These are phyloP conservation scores for Anaspis maculata DNA, from an alignment of 2,888 invertebrate species.

Conservation along the genomic window DNA sequence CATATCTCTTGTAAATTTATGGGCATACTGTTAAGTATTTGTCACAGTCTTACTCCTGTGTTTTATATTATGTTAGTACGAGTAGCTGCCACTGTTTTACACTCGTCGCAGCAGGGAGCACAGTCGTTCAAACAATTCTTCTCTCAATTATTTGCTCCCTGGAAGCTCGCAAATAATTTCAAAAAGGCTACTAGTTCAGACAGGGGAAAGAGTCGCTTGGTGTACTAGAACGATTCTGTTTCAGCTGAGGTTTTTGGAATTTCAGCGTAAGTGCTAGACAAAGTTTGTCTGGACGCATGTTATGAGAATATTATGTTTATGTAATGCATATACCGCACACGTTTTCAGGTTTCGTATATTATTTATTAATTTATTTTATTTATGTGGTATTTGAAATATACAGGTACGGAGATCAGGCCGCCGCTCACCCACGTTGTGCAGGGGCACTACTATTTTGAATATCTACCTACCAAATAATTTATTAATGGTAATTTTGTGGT, in stretches of 20 bases:
- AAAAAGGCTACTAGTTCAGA: no score
- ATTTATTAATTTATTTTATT: slow-evolving; percentile 31
- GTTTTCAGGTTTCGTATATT: slow-evolving; percentile 27
- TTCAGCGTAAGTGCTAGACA: no score
- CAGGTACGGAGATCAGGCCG: slow-evolving; percentile 21
- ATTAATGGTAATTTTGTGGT: no score
- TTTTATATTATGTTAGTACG: slow-evolving; percentile 39
- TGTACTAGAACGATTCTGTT: no score
- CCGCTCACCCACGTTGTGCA: slow-evolving; percentile 29
- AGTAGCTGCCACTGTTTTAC: slow-evolving; percentile 43
- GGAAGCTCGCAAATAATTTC: no score
- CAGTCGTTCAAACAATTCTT: slow-evolving; percentile 22
- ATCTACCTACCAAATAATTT: no score
- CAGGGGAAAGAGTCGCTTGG: no score
- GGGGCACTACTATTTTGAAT: no score
- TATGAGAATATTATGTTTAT: no score
- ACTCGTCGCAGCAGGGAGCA: slow-evolving; percentile 33
- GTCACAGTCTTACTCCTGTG: slow-evolving; percentile 41
- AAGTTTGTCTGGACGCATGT: no score
- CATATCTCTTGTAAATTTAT: slow-evolving; percentile 40
- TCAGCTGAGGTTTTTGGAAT: no score
- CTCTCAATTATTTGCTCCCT: slow-evolving; percentile 2
- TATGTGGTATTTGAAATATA: slow-evolving; percentile 32
- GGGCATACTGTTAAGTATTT: slow-evolving; percentile 39
- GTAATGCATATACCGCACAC: slow-evolving; percentile 33